Evolutionary conservation across 1,140 invertebrate species (phyloP).

Genomic region (Cherax quadricarinatus): DNA sequence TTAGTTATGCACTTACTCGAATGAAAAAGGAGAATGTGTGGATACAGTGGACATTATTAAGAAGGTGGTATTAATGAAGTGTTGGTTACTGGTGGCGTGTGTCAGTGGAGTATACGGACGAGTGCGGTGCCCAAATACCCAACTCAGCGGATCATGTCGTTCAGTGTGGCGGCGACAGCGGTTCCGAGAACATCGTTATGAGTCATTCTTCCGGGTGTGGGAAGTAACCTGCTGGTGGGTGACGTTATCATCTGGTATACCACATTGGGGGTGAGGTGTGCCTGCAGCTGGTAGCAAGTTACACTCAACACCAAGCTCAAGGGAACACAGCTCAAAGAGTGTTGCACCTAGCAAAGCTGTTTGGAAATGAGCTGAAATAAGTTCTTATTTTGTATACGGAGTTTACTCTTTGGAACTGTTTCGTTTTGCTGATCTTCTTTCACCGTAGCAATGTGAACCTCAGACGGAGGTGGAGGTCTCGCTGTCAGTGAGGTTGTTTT

Average conservation of each 20-base stretch:
- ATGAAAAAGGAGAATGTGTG: too few species aligned
- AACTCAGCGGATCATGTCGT: constrained; percentile 37
- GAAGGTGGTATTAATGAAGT: too few species aligned
- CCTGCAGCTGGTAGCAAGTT: background rate
- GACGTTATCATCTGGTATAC: background rate
- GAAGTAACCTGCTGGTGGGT: background rate
- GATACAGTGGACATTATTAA: background rate
- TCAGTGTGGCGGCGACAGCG: constrained; percentile 46
- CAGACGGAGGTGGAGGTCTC: background rate
- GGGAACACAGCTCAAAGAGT: background rate
- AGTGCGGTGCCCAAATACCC: background rate
- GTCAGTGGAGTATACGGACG: background rate
- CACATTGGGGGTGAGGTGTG: background rate
- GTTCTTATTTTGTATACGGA: background rate
- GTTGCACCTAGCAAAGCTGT: background rate
- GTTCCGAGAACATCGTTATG: constrained; percentile 58
- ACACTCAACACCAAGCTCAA: constrained; percentile 10
- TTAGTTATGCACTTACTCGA: too few species aligned
- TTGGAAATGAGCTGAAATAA: background rate
- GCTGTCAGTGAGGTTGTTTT: background rate
- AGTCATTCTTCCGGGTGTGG: constrained; percentile 63
- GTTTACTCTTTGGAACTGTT: background rate
- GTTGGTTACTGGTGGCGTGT: background rate
- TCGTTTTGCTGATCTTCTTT: background rate
- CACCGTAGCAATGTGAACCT: background rate